phyloP scores from a whole-genome alignment of 2,797 vertebrate genomes.

The Lepilemur ruficaudatus region DNA sequence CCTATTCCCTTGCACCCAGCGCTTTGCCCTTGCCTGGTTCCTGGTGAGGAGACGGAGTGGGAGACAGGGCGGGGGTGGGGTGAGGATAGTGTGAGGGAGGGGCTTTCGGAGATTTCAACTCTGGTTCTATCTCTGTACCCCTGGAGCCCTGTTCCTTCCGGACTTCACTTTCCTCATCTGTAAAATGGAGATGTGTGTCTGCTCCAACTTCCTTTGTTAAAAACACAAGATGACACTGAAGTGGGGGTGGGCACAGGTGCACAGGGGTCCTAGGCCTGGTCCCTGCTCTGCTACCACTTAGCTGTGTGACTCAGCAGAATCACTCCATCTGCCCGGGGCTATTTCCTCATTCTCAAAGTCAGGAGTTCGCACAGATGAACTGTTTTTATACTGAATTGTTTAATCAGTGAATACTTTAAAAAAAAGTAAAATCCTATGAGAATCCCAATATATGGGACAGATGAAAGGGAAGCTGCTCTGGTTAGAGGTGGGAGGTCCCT shows the following conservation, averaged over 20 bases:
- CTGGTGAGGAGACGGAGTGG: background rate
- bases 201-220: background rate
- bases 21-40: background rate
- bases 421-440: background rate
- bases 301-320: background rate
- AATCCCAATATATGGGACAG: background rate
- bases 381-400: background rate
- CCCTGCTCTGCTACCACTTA: background rate
- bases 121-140: background rate
- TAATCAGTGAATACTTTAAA: background rate
- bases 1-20: background rate
- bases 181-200: background rate
- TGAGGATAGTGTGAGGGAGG: background rate
- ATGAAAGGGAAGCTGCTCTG: background rate
- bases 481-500: background rate
- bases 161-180: background rate
- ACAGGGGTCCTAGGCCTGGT: background rate
- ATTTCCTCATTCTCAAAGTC: conserved; percentile 2
- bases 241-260: too few relatives aligned
- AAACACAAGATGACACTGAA: background rate
- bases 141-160: background rate
- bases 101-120: background rate
- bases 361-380: background rate
- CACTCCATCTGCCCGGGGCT: background rate
- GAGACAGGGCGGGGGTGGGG: background rate